Conservation (phyloP, 1,140 invertebrate species). For the Solenopsis invicta region DNA sequence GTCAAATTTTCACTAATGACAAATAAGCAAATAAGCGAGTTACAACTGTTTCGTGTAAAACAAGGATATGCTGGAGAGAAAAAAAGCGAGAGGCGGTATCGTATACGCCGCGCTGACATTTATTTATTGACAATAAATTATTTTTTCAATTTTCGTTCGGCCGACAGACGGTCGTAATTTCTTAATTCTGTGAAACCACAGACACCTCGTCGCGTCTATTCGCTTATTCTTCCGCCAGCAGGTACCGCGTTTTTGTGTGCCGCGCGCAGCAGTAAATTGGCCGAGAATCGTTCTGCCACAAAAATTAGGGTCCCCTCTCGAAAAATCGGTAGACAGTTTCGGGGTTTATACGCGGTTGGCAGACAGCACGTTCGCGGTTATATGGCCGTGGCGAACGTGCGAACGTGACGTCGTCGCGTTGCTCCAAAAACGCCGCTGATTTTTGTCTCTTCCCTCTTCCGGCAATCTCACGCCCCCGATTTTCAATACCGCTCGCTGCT, state of each 20-base stretch:
- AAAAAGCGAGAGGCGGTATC: neutral
- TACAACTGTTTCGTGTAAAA: conserved; percentile 5
- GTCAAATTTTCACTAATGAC: neutral
- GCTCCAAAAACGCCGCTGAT: conserved; percentile 59
- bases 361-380: conserved; percentile 62
- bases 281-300: conserved; percentile 44
- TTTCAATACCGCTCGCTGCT: conserved; percentile 33
- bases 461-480: conserved; percentile 42
- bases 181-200: conserved; percentile 42
- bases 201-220: conserved; percentile 4
- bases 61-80: neutral
- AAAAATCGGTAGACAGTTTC: conserved; percentile 48
- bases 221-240: conserved; percentile 11
- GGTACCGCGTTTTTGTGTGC: conserved; percentile 33
- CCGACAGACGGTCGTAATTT: conserved; percentile 30
- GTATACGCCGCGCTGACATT: neutral
- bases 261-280: conserved; percentile 52
- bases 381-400: conserved; percentile 32
- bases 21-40: neutral
- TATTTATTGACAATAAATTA: conserved; percentile 42
- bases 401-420: conserved; percentile 60
- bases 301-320: conserved; percentile 51
- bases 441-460: conserved; percentile 59
- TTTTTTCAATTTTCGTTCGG: conserved; percentile 22
- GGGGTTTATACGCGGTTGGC: conserved; percentile 31